These are phyloP conservation scores for Tichodroma muraria DNA, from an alignment of 2,113 vertebrate genomes.

Conservation along the genomic window DNA sequence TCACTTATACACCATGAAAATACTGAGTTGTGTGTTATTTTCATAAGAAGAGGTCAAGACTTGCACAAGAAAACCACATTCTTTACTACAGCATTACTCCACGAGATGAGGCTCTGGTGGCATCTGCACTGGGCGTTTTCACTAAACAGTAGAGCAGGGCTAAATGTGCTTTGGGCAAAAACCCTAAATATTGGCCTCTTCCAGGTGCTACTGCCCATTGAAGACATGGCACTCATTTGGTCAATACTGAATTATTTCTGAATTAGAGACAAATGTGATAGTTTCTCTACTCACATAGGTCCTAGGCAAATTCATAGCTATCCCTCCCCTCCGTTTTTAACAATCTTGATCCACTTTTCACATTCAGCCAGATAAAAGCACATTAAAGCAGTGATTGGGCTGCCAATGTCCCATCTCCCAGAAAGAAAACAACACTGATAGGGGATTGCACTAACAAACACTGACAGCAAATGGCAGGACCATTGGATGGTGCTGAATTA, in stretches of 20 bases:
- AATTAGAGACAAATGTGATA: neutral
- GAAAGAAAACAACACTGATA: neutral
- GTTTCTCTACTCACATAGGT: neutral
- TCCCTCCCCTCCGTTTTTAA: neutral
- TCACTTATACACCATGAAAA: constrained; percentile 60
- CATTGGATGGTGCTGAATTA: neutral
- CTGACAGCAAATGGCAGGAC: neutral
- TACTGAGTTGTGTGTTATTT: constrained; percentile 9
- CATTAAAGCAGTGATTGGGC: neutral
- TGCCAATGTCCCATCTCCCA: neutral
- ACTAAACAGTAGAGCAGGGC: constrained; percentile 39
- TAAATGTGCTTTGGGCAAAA: constrained; percentile 51
- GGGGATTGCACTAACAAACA: neutral
- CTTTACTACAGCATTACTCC: constrained; percentile 31
- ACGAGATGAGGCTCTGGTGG: constrained; percentile 42
- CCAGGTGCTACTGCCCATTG: neutral
- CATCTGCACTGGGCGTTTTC: constrained; percentile 1
- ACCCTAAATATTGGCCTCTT: constrained; percentile 57
- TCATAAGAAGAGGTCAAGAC: constrained; percentile 38
- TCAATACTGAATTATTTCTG: neutral
- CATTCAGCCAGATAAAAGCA: neutral
- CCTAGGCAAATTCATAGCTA: neutral
- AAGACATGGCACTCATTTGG: neutral
- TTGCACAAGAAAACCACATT: constrained; percentile 51
- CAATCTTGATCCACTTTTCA: neutral